phyloP scores from a whole-genome alignment of 2,888 invertebrate genomes.

The Xestia sexstrigata region DNA sequence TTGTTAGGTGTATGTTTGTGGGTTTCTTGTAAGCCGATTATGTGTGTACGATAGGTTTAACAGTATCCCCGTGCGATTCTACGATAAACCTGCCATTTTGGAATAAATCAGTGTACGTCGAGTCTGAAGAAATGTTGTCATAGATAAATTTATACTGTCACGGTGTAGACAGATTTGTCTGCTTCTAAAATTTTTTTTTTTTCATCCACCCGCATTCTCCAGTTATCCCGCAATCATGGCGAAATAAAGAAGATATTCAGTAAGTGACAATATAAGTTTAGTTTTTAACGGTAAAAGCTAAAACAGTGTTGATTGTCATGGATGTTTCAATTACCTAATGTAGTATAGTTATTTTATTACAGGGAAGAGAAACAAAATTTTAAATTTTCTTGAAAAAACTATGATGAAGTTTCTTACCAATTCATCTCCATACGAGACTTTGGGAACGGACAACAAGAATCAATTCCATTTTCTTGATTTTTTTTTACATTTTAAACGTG shows the following conservation, averaged over 20 bases:
- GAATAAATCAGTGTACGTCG: background rate
- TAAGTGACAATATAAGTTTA: too few relatives aligned
- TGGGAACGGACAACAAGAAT: background rate
- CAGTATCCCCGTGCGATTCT: background rate
- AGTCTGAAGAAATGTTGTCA: background rate
- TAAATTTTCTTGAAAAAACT: too few relatives aligned
- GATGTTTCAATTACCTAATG: background rate
- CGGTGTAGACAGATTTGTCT: too few relatives aligned
- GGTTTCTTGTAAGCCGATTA: conserved; percentile 20
- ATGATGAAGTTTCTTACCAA: background rate
- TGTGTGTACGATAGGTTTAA: background rate
- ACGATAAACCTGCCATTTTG: background rate
- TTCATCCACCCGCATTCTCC: too few relatives aligned
- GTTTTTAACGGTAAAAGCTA: too few relatives aligned
- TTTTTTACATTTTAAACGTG: too few relatives aligned
- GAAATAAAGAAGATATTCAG: too few relatives aligned
- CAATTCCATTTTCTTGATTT: background rate
- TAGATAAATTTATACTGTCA: too few relatives aligned
- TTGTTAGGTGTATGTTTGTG: background rate
- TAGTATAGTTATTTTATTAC: background rate
- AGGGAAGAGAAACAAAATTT: too few relatives aligned
- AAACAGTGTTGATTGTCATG: too few relatives aligned
- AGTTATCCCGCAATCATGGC: too few relatives aligned
- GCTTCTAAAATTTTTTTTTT: too few relatives aligned
- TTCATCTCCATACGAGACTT: background rate